A percentile compares a stretch with the other conserved stretches of the same genome.
Conservation (phyloP, 2,113 vertebrate genomes). For the Trematocara marginatum region DNA sequence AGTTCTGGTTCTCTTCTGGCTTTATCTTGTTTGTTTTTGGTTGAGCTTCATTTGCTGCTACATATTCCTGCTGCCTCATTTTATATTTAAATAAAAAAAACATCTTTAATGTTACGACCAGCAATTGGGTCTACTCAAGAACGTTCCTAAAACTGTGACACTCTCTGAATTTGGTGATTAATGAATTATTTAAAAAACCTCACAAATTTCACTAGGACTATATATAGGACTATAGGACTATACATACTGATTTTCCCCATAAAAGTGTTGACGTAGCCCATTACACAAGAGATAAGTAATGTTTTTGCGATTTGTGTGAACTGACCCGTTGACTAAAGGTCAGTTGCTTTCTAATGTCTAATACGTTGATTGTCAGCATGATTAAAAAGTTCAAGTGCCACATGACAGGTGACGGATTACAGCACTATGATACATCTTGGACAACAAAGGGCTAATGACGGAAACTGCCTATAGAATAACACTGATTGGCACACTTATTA, state of each 20-base stretch:
- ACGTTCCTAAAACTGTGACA: neutral
- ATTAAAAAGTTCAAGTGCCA: constrained; percentile 37
- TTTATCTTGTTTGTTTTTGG: neutral
- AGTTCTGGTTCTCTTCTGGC: neutral
- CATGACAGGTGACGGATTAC: constrained; percentile 35
- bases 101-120: neutral
- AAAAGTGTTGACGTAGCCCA: neutral
- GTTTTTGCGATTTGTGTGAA: neutral
- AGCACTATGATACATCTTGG: neutral
- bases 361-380: constrained; percentile 16
- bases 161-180: neutral
- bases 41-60: neutral
- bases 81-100: neutral
- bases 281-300: neutral
- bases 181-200: neutral
- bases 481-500: constrained; percentile 65
- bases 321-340: constrained; percentile 28
- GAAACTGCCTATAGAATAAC: neutral
- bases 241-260: neutral
- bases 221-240: neutral
- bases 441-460: constrained; percentile 33
- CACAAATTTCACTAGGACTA: neutral
- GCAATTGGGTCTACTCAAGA: neutral
- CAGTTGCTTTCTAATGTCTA: neutral
- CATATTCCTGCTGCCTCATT: neutral